Conservation (phyloP, 2,888 invertebrate species). For the Aphidoletes aphidimyza region DNA sequence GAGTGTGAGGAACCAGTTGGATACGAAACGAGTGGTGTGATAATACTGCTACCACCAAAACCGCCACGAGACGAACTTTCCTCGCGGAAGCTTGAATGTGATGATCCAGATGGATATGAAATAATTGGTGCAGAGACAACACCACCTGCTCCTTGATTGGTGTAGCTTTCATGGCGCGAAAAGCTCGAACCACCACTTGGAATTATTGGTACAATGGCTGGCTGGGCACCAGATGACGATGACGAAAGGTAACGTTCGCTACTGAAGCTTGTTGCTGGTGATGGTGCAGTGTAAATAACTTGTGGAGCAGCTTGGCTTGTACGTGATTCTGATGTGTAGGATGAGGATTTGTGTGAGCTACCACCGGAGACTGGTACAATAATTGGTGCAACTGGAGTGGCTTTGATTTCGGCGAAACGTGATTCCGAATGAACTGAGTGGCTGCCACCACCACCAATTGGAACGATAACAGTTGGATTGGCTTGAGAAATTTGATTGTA, state of each 20-base stretch:
- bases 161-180: no score
- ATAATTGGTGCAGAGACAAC: neutral
- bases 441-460: slow-evolving; percentile 43
- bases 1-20: slow-evolving; percentile 1
- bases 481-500: neutral
- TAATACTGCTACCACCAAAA: no score
- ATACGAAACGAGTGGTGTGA: neutral
- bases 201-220: no score
- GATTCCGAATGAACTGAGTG: slow-evolving; percentile 55
- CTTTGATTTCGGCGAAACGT: slow-evolving; percentile 35
- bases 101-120: neutral
- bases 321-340: neutral
- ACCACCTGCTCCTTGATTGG: no score
- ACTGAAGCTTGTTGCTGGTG: neutral
- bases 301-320: neutral
- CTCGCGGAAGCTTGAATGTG: neutral
- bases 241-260: neutral
- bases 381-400: neutral
- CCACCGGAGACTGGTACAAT: neutral
- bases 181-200: no score
- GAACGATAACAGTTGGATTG: slow-evolving; percentile 53
- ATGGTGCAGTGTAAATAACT: neutral
- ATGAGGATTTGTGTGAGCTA: neutral
- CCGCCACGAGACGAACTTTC: neutral
- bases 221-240: neutral